Evolutionary conservation across 1,140 invertebrate species (phyloP).

Genomic region (Eupristina koningsbergeri): DNA sequence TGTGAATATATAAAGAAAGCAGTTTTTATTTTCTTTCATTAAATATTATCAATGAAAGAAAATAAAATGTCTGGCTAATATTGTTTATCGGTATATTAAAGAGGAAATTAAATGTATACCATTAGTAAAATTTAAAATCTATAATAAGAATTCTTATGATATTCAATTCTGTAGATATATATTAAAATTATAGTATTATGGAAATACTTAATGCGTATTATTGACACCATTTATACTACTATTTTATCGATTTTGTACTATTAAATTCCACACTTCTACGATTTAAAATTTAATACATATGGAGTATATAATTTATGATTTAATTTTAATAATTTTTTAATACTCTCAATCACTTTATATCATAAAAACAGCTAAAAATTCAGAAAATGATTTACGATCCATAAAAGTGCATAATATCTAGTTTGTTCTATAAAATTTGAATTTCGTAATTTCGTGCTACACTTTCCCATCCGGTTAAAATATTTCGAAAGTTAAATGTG

Average conservation of each 20-base stretch:
- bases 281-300: background rate
- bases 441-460: background rate
- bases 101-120: too few relatives aligned
- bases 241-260: background rate
- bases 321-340: background rate
- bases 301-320: background rate
- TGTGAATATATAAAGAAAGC: too few relatives aligned
- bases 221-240: background rate
- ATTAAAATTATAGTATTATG: background rate
- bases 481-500: background rate
- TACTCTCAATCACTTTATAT: background rate
- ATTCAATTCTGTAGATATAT: too few relatives aligned
- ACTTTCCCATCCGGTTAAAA: background rate
- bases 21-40: too few relatives aligned
- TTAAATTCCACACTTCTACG: background rate
- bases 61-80: slow-evolving; percentile 33
- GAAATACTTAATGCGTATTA: background rate
- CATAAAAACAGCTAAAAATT: background rate
- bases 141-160: too few relatives aligned
- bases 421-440: background rate
- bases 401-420: background rate
- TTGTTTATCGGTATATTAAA: too few relatives aligned
- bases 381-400: background rate
- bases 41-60: too few relatives aligned
- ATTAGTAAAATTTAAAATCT: too few relatives aligned